phyloP scores from a whole-genome alignment of 2,113 vertebrate species.

The Puma concolor region DNA sequence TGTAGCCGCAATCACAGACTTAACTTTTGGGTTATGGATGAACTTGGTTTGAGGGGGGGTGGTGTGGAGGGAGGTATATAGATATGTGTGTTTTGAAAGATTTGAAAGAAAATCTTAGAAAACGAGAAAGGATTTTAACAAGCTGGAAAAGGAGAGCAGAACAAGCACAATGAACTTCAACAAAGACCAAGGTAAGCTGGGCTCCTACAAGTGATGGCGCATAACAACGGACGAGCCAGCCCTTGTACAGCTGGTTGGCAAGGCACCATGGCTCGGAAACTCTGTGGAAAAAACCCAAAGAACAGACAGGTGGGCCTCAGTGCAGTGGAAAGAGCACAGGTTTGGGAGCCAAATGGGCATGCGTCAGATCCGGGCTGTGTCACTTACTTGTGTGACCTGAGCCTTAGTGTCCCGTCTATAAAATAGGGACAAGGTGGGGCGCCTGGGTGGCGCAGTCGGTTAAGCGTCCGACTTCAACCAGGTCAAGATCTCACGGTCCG shows the following conservation, averaged over 20 bases:
- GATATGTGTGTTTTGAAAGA: background rate
- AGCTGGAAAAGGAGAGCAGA: background rate
- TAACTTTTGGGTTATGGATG: background rate
- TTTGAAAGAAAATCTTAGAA: background rate
- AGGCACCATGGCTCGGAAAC: background rate
- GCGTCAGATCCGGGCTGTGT: background rate
- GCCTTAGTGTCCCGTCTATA: background rate
- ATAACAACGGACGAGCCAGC: background rate
- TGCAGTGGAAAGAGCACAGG: background rate
- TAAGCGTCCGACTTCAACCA: too few relatives aligned
- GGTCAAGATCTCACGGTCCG: too few relatives aligned
- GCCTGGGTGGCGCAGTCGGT: too few relatives aligned
- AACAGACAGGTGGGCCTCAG: background rate
- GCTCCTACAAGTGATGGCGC: background rate
- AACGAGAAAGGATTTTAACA: background rate
- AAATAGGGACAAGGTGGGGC: background rate
- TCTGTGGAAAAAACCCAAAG: background rate
- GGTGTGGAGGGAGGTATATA: background rate
- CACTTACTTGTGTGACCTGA: background rate
- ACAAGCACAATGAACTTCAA: background rate
- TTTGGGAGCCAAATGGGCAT: background rate
- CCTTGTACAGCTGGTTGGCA: background rate
- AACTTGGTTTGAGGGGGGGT: background rate
- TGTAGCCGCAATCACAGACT: background rate
- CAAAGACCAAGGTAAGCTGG: background rate